Evolutionary conservation across 2,888 invertebrate genomes (phyloP).

Genomic region (Microplitis manilae): DNA sequence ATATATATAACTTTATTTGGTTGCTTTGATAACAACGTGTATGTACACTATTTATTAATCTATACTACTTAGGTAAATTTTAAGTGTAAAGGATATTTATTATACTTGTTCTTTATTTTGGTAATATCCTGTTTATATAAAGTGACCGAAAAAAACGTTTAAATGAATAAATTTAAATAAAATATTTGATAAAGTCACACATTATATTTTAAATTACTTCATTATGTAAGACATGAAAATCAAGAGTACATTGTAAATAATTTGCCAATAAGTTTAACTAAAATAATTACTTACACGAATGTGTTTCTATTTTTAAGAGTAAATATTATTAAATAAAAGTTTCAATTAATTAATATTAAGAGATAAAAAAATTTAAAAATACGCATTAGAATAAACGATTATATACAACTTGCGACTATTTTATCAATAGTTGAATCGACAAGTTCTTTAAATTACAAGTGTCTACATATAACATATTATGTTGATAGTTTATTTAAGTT

Average conservation of each 20-base stretch:
- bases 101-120: constrained; percentile 67
- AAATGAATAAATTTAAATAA: constrained; percentile 49
- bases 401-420: background rate
- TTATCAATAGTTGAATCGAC: background rate
- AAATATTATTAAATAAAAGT: constrained; percentile 20
- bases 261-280: constrained; percentile 59
- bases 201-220: constrained; percentile 4
- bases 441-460: too few relatives aligned
- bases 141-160: constrained; percentile 52
- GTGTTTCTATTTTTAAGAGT: constrained; percentile 63
- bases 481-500: too few relatives aligned
- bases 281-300: constrained; percentile 51
- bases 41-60: constrained; percentile 7
- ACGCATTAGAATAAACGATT: background rate
- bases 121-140: constrained; percentile 61
- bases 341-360: background rate
- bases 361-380: background rate
- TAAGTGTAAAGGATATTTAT: constrained; percentile 59
- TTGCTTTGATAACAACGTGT: background rate
- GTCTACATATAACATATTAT: too few relatives aligned
- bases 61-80: constrained; percentile 57
- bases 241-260: constrained; percentile 58
- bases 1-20: background rate
- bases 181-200: background rate
- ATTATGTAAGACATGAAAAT: constrained; percentile 27